These are phyloP conservation scores for Cochlearius cochlearius DNA, from an alignment of 2,113 vertebrate genomes.

Conservation along the genomic window DNA sequence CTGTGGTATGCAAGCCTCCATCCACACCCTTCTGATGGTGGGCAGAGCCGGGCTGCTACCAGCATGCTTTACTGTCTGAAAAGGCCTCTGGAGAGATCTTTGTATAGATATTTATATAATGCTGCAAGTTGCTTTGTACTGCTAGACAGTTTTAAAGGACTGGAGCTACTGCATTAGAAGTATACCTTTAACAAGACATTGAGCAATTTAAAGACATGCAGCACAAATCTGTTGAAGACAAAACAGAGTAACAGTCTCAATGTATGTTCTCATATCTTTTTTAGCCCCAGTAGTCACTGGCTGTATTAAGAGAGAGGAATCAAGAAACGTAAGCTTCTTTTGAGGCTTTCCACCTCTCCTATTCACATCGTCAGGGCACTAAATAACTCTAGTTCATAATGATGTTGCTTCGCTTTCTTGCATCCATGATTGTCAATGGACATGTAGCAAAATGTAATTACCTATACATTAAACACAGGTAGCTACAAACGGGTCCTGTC, in stretches of 20 bases:
- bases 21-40: not conserved
- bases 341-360: not conserved
- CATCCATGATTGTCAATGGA: not conserved
- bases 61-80: not conserved
- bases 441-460: not conserved
- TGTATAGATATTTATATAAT: not conserved
- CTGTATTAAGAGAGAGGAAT: not conserved
- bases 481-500: not conserved
- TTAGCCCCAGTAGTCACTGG: not conserved
- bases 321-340: not conserved
- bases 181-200: not conserved
- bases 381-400: not conserved
- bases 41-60: not conserved
- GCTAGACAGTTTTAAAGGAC: not conserved
- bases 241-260: not conserved
- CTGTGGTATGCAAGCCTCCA: not conserved
- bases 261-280: not conserved
- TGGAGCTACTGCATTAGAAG: not conserved
- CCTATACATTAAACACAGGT: not conserved
- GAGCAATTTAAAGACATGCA: not conserved
- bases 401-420: not conserved
- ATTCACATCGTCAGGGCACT: not conserved
- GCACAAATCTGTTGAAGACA: not conserved
- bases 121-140: not conserved
- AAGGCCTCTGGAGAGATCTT: not conserved